Conservation (phyloP, 2,797 vertebrate species). For the Moxostoma hubbsi region DNA sequence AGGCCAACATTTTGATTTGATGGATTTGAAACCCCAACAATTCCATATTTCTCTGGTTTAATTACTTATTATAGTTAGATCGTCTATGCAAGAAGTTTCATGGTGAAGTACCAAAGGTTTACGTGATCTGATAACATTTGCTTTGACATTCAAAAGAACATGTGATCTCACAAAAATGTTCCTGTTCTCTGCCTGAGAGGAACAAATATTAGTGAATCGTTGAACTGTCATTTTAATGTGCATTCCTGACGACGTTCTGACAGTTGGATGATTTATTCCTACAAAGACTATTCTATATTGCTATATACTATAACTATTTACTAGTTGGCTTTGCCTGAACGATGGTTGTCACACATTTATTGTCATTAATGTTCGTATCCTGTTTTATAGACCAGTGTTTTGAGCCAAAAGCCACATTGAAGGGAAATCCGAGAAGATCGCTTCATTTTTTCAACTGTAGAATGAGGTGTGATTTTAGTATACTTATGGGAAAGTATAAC, state of each 20-base stretch:
- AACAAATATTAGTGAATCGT: not conserved
- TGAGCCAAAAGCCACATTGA: not conserved
- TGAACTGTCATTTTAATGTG: not conserved
- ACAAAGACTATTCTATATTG: too few relatives aligned
- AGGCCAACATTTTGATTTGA: too few relatives aligned
- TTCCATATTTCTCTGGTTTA: too few relatives aligned
- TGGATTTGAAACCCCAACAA: too few relatives aligned
- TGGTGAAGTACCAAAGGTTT: conserved; percentile 2
- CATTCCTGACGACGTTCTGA: too few relatives aligned
- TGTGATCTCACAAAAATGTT: not conserved
- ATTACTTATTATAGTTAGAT: not conserved
- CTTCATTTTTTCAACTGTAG: not conserved
- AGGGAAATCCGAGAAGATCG: not conserved
- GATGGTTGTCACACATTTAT: not conserved
- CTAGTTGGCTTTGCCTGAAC: too few relatives aligned
- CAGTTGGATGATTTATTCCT: too few relatives aligned
- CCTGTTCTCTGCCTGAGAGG: conserved; percentile 1
- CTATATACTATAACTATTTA: too few relatives aligned
- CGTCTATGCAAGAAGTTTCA: conserved; percentile 24
- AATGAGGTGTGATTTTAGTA: not conserved
- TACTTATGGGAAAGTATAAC: too few relatives aligned
- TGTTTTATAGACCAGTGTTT: not conserved
- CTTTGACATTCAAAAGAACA: conserved; percentile 18
- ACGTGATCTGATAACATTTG: not conserved
- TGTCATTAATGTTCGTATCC: not conserved